Percentiles rank a stretch among this genome's conserved stretches.
These are phyloP conservation scores for Actias luna DNA, from an alignment of 2,888 invertebrate genomes.

Conservation along the genomic window DNA sequence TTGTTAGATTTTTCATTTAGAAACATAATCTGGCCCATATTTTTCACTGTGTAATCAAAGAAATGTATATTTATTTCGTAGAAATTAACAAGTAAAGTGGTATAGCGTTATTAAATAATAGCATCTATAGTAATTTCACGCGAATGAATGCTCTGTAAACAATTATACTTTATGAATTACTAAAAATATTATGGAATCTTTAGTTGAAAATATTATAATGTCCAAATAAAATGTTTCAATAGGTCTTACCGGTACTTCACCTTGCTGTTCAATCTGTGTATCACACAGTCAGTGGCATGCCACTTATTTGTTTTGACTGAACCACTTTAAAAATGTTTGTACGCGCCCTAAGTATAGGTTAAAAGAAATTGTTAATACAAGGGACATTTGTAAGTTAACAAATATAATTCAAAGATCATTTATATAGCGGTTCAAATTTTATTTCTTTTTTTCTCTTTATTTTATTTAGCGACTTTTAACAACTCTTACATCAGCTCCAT, in stretches of 20 bases:
- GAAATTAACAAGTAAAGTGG: no score
- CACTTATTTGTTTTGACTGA: slow-evolving; percentile 37
- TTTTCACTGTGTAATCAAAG: no score
- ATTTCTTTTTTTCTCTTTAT: no score
- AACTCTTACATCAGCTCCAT: no score
- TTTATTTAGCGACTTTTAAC: no score
- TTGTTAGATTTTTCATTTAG: no score
- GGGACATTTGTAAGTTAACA: slow-evolving; percentile 31
- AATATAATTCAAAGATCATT: slow-evolving; percentile 15
- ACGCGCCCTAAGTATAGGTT: slow-evolving; percentile 21
- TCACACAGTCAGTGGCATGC: neutral
- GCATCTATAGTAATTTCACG: neutral
- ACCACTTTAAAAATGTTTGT: slow-evolving; percentile 28
- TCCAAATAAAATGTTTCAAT: neutral
- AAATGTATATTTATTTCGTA: no score
- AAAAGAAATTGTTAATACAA: slow-evolving; percentile 30
- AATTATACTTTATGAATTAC: neutral
- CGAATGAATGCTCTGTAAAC: neutral
- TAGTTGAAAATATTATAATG: neutral
- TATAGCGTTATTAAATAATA: neutral
- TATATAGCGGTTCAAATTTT: neutral
- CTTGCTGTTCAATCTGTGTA: neutral
- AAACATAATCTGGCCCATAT: no score
- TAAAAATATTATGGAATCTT: neutral
- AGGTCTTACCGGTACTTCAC: neutral